Evolutionary conservation across 2,888 invertebrate genomes (phyloP), one percentile per base, ranked within the genome.

Genomic region (Drosophila pseudotalamancana): DNA sequence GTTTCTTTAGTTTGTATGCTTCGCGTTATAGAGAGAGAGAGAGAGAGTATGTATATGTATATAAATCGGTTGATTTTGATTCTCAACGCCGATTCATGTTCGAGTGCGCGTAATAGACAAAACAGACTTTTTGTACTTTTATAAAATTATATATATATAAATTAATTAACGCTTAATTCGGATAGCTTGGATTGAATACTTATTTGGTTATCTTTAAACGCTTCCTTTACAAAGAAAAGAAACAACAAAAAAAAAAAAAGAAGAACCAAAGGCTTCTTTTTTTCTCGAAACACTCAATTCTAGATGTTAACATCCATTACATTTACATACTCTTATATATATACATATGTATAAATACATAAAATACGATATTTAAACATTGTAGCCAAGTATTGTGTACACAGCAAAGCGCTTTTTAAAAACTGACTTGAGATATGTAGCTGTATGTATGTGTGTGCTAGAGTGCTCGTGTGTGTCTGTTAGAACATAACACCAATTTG

Each of bases 41-140:
- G 31, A 14, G 35, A 23, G 23, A 27, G 37, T 59, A 51, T 65
- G 25, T 76, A 51, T 55, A 49, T 65, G 39, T 76, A 57, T 61
- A 66, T 61, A 72, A 76, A 55, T 82, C 66, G 71, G 80, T 65
- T 78, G 59, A 40, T 49, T 68, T 32, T 23, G 3, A 16, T 25
- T 42, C n/a, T n/a, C 39, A 39, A 45, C 51, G 46, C 57, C 46
- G 64, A 68, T 72, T 68, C 29, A 61, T 21, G 49, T 45, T 72
- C 46, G 39, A 55, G 42, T 49, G 51, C 40, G 29, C 40, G 29
- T 31, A 56, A 64, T 55, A 56, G 49, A 62, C 60, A 65, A 65
- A 9, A 66, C 77, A 60, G 75, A 72, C 70, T 85, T 82, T 82
- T 82, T 87, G 83, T 82, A 82, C 81, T 82, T 82, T 87, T 81